Conservation (phyloP, 53 echinoderm and acorn worm species). For the Patiria pectinifera region DNA sequence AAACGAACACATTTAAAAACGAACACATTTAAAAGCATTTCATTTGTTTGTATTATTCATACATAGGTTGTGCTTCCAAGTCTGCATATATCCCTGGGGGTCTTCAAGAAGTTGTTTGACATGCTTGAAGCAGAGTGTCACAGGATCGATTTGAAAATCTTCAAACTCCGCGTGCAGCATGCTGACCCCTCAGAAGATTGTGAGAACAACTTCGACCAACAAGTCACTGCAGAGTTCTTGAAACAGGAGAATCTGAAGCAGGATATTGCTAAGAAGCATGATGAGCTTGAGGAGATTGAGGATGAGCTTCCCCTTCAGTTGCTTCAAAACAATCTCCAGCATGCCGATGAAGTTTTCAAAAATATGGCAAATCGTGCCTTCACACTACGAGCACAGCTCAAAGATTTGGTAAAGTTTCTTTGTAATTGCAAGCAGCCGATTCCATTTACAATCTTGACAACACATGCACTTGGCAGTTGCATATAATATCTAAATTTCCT, state of each 20-base stretch:
- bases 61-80: slow-evolving; percentile 23
- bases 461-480: too few species aligned
- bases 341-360: neutral
- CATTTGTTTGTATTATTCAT: too few species aligned
- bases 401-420: neutral
- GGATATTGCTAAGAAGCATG: neutral
- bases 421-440: too few species aligned
- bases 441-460: too few species aligned
- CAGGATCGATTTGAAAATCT: slow-evolving; percentile 13
- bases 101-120: slow-evolving; percentile 48
- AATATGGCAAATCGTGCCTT: neutral
- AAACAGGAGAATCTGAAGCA: neutral
- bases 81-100: slow-evolving; percentile 43
- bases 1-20: too few species aligned
- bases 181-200: neutral
- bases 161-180: neutral
- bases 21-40: too few species aligned
- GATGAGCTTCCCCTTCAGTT: slow-evolving; percentile 20
- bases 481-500: too few species aligned
- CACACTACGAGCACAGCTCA: neutral
- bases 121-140: slow-evolving; percentile 20
- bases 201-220: neutral
- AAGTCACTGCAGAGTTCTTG: neutral
- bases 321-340: neutral
- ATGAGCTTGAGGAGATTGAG: slow-evolving; percentile 21